Evolutionary conservation across 2,888 invertebrate species (phyloP), one percentile per base, ranked within the genome.

Genomic region (Cosmia trapezina): DNA sequence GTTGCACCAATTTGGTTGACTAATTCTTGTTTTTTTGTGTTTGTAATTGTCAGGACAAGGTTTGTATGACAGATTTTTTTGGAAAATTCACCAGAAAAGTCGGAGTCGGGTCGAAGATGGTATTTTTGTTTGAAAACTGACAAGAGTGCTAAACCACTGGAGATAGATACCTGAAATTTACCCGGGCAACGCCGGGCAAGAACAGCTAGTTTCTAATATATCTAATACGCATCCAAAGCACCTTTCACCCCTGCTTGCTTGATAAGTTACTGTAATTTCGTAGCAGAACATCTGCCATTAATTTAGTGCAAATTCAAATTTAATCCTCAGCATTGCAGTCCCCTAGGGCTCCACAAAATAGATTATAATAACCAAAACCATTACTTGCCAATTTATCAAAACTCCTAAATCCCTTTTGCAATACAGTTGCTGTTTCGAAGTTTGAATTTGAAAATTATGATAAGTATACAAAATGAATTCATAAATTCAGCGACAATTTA

Each of bases 331-430:
- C 47, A 61, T 49, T 72, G 68, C 59, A 70, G 56, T 51, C 60
- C 72, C 72, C 64, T 62, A 51, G 53, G 62, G 63, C 57, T 59
- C 60, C 43, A 56, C 70, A 54, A 73, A 81, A 49, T 71, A 53
- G 70, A 81, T 81, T 77, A 71, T 77, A 73, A 82, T 77, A 73
- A 71, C 70, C 14, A 57, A 75, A 69, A 73, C 70, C 82, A 73
- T 82, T 77, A 81, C 65, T 81, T 63, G 66, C 54, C 60, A 71
- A 77, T 75, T 80, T 70, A 83, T 83, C 69, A 66, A 60, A 74
- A 80, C 54, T 68, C n/a, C 69, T 56, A 72, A 83, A 65, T 70
- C 81, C 76, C 54, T 75, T 80, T 70, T 56, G 76, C 83, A 59
- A 54, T 57, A 83, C 63, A 61, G 56, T 79, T 67, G n/a, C 37